A percentile compares a stretch with the other conserved stretches of the same genome.
These are phyloP conservation scores for Odocoileus hemionus DNA, from an alignment of 2,113 vertebrate species.

Conservation along the genomic window DNA sequence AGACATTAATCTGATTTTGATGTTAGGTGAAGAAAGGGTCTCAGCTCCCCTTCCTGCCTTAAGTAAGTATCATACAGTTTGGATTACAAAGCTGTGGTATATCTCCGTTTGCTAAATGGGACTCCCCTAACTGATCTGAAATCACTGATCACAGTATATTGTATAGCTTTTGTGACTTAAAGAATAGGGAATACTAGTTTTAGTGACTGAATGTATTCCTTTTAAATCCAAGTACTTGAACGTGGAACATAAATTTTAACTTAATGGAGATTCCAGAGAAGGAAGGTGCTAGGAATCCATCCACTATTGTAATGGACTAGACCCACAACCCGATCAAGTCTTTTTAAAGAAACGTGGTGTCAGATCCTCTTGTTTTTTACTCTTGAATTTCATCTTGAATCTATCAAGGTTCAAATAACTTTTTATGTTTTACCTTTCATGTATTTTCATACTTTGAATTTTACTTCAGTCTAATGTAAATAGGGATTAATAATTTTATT, in stretches of 20 bases:
- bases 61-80: neutral
- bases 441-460: slow-evolving; percentile 7
- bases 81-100: neutral
- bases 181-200: neutral
- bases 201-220: neutral
- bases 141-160: neutral
- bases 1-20: neutral
- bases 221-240: neutral
- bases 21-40: neutral
- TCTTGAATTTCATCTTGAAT: neutral
- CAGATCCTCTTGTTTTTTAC: neutral
- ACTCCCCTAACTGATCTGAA: neutral
- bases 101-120: neutral
- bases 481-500: slow-evolving; percentile 10
- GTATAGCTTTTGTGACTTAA: neutral
- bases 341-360: neutral
- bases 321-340: neutral
- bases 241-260: neutral
- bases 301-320: neutral
- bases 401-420: neutral
- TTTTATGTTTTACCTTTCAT: neutral
- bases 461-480: neutral
- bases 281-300: neutral
- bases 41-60: neutral
- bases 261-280: neutral